These are phyloP conservation scores for Brachionus koreanus DNA, from an alignment of 1,140 invertebrate genomes.

Conservation along the genomic window DNA sequence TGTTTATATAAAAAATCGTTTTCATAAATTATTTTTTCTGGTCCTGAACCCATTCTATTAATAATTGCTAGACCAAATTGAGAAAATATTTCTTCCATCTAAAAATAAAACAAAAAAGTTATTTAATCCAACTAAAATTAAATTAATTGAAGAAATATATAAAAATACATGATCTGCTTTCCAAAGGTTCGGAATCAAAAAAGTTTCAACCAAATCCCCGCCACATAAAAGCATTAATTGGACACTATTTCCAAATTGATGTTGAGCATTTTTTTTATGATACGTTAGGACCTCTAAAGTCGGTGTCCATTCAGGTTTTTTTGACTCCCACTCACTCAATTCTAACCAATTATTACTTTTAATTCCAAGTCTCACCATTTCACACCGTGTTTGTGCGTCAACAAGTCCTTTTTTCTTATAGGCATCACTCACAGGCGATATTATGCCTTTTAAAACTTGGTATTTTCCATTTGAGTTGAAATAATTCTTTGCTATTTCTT, in stretches of 20 bases:
- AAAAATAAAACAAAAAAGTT: constrained; percentile 12
- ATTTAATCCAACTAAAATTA: too few species aligned
- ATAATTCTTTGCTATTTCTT: constrained; percentile 85
- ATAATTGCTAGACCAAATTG: constrained; percentile 88
- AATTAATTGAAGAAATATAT: too few species aligned
- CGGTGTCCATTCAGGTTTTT: constrained; percentile 73
- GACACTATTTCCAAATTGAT: constrained; percentile 47
- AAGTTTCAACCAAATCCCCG: constrained; percentile 86
- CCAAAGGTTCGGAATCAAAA: constrained; percentile 83
- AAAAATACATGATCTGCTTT: constrained; percentile 79
- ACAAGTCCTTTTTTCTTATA: constrained; percentile 77
- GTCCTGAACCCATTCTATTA: constrained; percentile 75
- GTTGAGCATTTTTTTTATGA: constrained; percentile 64
- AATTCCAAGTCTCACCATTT: constrained; percentile 75
- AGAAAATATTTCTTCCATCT: constrained; percentile 82
- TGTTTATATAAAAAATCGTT: constrained; percentile 80
- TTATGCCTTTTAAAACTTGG: constrained; percentile 78
- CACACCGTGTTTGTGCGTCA: constrained; percentile 69
- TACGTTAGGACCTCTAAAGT: constrained; percentile 74
- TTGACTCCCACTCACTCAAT: constrained; percentile 71
- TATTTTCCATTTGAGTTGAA: constrained; percentile 71
- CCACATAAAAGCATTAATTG: constrained; percentile 83
- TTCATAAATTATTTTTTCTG: constrained; percentile 84
- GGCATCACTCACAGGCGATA: constrained; percentile 86
- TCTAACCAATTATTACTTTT: constrained; percentile 74